These are phyloP conservation scores for Orgyia antiqua DNA, from an alignment of 2,888 invertebrate species.

Conservation along the genomic window DNA sequence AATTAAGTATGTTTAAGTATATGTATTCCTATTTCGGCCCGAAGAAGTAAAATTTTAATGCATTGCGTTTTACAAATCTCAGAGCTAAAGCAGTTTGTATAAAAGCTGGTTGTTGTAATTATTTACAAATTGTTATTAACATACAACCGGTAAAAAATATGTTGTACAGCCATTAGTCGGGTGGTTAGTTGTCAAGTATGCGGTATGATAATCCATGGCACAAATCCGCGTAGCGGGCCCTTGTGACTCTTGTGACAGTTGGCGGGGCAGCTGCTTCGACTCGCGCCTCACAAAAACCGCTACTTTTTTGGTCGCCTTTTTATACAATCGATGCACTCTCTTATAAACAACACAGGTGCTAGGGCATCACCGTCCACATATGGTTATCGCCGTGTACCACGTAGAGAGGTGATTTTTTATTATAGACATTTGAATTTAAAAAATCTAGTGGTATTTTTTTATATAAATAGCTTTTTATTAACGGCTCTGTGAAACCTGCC, in stretches of 20 bases:
- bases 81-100: too few species aligned
- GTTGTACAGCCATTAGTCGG: conserved; percentile 40
- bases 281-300: conserved; percentile 73
- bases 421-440: conserved; percentile 41
- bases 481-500: conserved; percentile 26
- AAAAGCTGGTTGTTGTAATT: too few species aligned
- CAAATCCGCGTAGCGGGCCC: conserved; percentile 59
- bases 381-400: conserved; percentile 63
- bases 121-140: too few species aligned
- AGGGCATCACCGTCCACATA: conserved; percentile 70
- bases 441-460: conserved; percentile 27
- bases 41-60: too few species aligned
- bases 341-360: conserved; percentile 78
- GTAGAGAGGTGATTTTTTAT: conserved; percentile 55
- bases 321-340: conserved; percentile 68
- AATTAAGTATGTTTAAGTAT: too few species aligned
- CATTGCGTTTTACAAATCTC: too few species aligned
- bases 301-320: conserved; percentile 72
- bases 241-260: conserved; percentile 73
- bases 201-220: conserved; percentile 52
- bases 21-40: too few species aligned
- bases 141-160: conserved; percentile 21
- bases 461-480: conserved; percentile 23
- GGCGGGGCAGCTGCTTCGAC: conserved; percentile 67
- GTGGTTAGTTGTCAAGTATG: conserved; percentile 50